Base-by-base conservation (phyloP, 2,888 invertebrate species). In the Clistopyga incitator region DNA sequence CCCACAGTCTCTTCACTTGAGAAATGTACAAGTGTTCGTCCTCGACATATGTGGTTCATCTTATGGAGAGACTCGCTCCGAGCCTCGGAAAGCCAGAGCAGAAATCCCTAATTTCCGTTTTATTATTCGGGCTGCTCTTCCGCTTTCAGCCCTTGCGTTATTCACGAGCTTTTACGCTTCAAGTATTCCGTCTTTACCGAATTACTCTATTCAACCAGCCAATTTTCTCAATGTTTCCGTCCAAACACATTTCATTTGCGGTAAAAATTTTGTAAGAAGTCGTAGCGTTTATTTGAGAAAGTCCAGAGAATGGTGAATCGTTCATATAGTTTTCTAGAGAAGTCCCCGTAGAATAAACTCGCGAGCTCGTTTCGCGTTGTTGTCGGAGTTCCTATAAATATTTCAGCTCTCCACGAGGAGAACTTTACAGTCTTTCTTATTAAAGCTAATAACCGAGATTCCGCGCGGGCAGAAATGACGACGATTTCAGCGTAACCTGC, bases 351-450 rank as follows among this genome's bases (percentile, higher is more conserved):
- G 18, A 18, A 64, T 25, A 15, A 45, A 64, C 45, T 54, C 54
- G 15, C 38, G 52, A 71, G 64, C 64, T 72, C 45, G 13, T 78
- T 78, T 78, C 42, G 20, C 72, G 71, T 78, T 25, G 29, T 20
- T 45, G 11, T 25, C 2, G 29, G 29, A 47, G 23, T 78, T 20
- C 29, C 25, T 45, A 64, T 45, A 65, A 78, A 78, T 71, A 71
- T 78, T 78, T 38, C 64, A 15, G 72, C 64, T 52, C 20, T 52
- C 10, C 38, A 11, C 64, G 64, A 13, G 54, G 23, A n/a, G n/a
- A n/a, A 20, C 67, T 72, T 54, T 74, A 20, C 29, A 29, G 10
- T 45, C 45, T n/a, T 13, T 15, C 10, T 25, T 29, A 20, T 6
- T n/a, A n/a, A n/a, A n/a, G n/a, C n/a, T n/a, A n/a, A n/a, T n/a